Base-by-base conservation (phyloP, 2,888 invertebrate species). In the Tipula vernalis region DNA sequence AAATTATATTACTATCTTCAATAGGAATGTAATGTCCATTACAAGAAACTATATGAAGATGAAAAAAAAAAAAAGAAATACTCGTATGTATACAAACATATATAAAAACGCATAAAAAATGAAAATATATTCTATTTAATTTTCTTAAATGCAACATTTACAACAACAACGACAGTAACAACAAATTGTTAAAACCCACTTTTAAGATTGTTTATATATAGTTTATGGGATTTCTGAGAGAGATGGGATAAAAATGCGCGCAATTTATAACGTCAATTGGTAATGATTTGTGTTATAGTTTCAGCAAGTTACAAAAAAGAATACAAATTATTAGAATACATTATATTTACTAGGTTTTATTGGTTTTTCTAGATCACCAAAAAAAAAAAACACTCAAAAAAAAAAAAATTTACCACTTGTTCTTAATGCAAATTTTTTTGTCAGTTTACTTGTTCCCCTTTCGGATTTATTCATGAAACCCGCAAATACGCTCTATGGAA, bases 181-280 rank as follows among this genome's bases (percentile, higher is more conserved):
- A 71, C 71, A 71, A 71, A 71, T 71, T 71, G 71, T 71, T 71
- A 71, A 71, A 71, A 71, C 71, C 71, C 71, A 71, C 71, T 71
- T 71, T 71, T 71, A 71, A 71, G 71, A 71, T 71, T 71, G 71
- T 28, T 71, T 71, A 71, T 28, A n/a, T n/a, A n/a, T 71, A 28
- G 71, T 71, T 71, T 71, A 71, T 28, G 28, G 28, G 4, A 28
- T 71, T 71, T 18, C 71, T 71, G 28, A 8, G 28, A 8, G 71
- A 71, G 71, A 71, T 71, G 28, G 10, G 28, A 71, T 28, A 10
- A 28, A 18, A 8, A 71, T 71, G 71, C 18, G 71, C 18, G 71
- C 28, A 28, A 71, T 71, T 2, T 15, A 44, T 10, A 57, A 18
- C 28, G 28, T 71, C 28, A 28, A 71, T 71, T 71, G 28, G 28